Evolutionary conservation across 2,797 vertebrate genomes (phyloP), one percentile per base, ranked within the genome.

Genomic region (Neomorphus geoffroyi): DNA sequence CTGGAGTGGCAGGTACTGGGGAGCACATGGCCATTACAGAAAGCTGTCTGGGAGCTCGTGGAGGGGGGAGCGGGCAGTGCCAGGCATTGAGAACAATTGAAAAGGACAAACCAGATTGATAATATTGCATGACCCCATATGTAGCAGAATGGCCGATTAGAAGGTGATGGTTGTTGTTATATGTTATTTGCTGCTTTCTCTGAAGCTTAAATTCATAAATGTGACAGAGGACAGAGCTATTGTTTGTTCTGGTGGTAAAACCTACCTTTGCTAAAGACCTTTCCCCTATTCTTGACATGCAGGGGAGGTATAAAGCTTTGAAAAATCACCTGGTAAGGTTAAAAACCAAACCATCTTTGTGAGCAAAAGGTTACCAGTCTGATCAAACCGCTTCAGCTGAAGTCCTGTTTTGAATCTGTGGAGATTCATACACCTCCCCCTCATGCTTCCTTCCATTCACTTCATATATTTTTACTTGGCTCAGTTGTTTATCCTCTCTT

Each of bases 251-350:
- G 80, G 69, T 5, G 6, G 30, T 82, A 93, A 87, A 93, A 67
- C 14, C n/a, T 91, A 70, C 61, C 57, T 87, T 91, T 66, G 33
- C 57, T 74, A 16, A 65, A 62, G 77, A 91, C 74, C 80, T 92
- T 73, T 94, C 67, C 73, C 64, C 24, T 93, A 37, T 46, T 74
- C 37, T 71, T 93, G 87, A 91, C 71, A 54, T 60, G 32, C 30
- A 96, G 53, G 41, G 45, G 53, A 95, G 41, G 26, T 82, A 88
- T 85, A 91, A 91, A 60, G 18, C 37, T 94, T 95, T 94, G 69
- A 95, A 96, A 96, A 96, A 93, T 93, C 69, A 86, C 72, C 58
- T 65, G 73, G 39, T 66, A 73, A 77, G 39, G 67, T 78, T 87
- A 82, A 87, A 94, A 92, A 10, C 8, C 50, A 87, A 90, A 78